Evolutionary conservation across 2,113 vertebrate genomes (phyloP).

Genomic region (Ageneiosus marmoratus): DNA sequence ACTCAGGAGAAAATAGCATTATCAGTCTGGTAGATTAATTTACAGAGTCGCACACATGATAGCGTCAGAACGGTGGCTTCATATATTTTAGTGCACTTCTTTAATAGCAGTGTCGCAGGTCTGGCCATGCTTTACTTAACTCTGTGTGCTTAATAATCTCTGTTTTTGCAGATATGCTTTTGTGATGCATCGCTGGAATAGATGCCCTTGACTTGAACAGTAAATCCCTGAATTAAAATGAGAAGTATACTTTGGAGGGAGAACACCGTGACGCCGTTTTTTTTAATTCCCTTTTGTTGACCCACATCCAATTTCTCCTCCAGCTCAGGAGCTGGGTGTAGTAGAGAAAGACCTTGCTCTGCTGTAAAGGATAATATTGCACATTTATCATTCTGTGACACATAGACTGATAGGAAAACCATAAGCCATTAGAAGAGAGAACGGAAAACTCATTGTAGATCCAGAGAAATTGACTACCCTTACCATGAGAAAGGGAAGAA

Average conservation of each 20-base stretch:
- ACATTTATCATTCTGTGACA: constrained; percentile 57
- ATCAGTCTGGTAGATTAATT: constrained; percentile 14
- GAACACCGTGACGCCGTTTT: background rate
- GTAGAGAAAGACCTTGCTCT: constrained; percentile 47
- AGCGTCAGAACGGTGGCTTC: background rate
- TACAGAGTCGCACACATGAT: background rate
- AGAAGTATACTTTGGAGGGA: background rate
- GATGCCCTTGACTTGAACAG: constrained; percentile 24
- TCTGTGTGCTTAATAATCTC: constrained; percentile 8
- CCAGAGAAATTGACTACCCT: background rate
- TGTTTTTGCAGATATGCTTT: background rate
- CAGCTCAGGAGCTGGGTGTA: constrained; percentile 25
- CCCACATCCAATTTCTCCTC: constrained; percentile 34
- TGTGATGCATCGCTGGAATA: background rate
- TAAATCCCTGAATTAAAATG: constrained; percentile 13
- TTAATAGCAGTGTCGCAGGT: background rate
- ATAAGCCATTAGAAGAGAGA: constrained; percentile 48
- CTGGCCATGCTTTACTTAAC: background rate
- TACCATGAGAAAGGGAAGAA: background rate
- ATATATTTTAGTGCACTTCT: background rate
- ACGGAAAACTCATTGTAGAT: constrained; percentile 12
- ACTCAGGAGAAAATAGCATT: constrained; percentile 2
- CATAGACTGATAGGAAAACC: constrained; percentile 53
- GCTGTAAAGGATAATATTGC: constrained; percentile 50
- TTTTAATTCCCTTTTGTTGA: constrained; percentile 31